A percentile compares a stretch with the other conserved stretches of the same genome.
These are phyloP conservation scores for Melospiza georgiana DNA, from an alignment of 2,113 vertebrate species.

Conservation along the genomic window DNA sequence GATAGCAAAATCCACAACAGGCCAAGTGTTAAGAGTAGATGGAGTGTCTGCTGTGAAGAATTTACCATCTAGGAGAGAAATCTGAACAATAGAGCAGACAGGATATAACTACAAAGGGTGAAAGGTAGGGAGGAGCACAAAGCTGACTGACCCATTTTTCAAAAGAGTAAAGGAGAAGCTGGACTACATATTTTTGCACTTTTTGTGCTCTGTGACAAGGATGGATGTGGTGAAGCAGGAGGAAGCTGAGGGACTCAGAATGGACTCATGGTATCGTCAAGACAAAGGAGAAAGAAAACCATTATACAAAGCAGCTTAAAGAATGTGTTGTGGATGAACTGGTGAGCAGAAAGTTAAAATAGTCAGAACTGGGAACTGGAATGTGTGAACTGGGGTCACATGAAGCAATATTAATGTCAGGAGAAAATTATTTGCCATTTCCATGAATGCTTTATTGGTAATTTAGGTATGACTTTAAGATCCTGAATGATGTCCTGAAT, in stretches of 20 bases:
- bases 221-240: neutral
- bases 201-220: neutral
- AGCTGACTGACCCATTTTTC: neutral
- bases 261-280: neutral
- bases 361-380: neutral
- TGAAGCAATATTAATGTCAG: neutral
- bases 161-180: neutral
- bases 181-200: neutral
- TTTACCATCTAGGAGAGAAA: neutral
- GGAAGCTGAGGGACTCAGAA: neutral
- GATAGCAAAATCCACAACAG: neutral
- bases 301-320: neutral
- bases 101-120: neutral
- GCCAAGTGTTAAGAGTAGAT: neutral
- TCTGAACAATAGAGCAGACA: neutral
- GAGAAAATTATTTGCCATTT: neutral
- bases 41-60: neutral
- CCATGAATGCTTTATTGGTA: neutral
- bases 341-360: neutral
- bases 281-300: neutral
- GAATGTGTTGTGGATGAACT: neutral
- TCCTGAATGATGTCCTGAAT: neutral
- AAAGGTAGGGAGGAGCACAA: neutral
- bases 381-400: neutral
- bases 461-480: neutral